Conservation (phyloP, 2,113 vertebrate genomes). For the Protobothrops mucrosquamatus region DNA sequence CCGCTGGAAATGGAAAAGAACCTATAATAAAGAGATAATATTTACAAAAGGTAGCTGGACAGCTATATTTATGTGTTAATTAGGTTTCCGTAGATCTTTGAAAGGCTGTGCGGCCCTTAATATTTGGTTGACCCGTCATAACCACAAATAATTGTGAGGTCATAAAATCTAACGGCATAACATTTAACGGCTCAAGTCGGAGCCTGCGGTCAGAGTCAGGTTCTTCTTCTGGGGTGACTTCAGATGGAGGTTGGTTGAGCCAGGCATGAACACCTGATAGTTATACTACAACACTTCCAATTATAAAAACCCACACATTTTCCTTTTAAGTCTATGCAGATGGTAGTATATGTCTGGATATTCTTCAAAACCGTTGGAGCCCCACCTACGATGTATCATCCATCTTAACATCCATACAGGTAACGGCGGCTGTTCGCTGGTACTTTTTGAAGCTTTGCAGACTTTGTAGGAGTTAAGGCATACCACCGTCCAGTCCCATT, state of each 20-base stretch:
- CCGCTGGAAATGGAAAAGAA: neutral
- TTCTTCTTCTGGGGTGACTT: neutral
- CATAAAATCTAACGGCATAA: neutral
- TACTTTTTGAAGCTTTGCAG: neutral
- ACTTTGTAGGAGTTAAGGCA: too few relatives aligned
- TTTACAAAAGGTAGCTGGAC: neutral
- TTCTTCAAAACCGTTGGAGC: conserved; percentile 99
- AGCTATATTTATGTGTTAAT: neutral
- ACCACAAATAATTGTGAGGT: neutral
- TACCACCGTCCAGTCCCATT: too few relatives aligned
- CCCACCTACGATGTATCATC: conserved; percentile 98
- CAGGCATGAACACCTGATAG: neutral
- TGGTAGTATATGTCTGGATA: conserved; percentile 99
- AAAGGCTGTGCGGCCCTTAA: neutral
- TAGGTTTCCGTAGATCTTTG: neutral
- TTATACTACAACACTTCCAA: neutral
- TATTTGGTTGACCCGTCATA: neutral
- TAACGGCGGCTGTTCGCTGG: conserved; percentile 55
- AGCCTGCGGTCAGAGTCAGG: neutral
- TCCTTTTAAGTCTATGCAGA: conserved; percentile 91
- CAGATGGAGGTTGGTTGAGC: neutral
- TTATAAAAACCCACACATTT: neutral
- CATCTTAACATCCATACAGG: conserved; percentile 99
- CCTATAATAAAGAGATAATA: neutral
- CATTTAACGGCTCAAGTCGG: neutral